Conservation (phyloP, 2,888 invertebrate species). For the Tenthredo scrophulariae region DNA sequence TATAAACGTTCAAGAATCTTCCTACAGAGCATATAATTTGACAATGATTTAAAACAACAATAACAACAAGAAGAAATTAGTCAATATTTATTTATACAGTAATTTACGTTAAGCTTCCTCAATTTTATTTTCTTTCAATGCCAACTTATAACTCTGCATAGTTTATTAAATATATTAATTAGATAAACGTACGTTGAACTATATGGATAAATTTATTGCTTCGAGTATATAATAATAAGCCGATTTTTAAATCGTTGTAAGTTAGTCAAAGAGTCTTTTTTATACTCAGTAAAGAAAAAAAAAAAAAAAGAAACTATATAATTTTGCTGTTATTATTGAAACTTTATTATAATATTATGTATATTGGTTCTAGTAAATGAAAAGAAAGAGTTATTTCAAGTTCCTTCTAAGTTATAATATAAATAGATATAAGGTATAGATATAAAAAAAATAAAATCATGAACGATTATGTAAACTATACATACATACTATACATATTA, state of each 20-base stretch:
- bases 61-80: background rate
- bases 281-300: background rate
- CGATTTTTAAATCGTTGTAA: background rate
- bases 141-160: background rate
- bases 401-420: constrained; percentile 39
- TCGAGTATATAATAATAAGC: background rate
- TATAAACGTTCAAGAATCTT: background rate
- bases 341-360: background rate
- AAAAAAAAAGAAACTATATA: background rate
- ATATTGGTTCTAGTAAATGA: background rate
- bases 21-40: constrained; percentile 3
- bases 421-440: background rate
- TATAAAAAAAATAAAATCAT: constrained; percentile 9
- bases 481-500: constrained; percentile 12
- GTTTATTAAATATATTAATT: background rate
- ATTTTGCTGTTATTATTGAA: constrained; percentile 18
- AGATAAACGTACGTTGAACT: background rate
- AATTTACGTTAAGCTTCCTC: background rate
- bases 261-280: background rate
- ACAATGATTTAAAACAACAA: background rate
- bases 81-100: constrained; percentile 4
- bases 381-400: constrained; percentile 30
- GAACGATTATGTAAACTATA: constrained; percentile 14
- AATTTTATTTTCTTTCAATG: background rate
- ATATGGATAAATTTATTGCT: constrained; percentile 2